Evolutionary conservation across 2,888 invertebrate genomes (phyloP).

Genomic region (Caenorhabditis parvicauda): DNA sequence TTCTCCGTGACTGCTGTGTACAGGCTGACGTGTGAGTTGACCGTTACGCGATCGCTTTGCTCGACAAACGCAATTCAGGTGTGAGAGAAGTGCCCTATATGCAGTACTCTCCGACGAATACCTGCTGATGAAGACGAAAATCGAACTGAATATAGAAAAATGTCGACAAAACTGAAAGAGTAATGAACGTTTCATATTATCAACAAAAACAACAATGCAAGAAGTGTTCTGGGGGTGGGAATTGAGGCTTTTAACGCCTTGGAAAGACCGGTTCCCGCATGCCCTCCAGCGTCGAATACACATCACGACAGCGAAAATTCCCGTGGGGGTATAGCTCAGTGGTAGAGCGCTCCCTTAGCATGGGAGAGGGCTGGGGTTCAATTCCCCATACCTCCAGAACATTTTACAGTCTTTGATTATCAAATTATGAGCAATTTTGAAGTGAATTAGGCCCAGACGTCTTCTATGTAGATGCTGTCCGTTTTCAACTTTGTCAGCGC

Average conservation of each 20-base stretch:
- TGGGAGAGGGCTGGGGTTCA: slow-evolving; percentile 40
- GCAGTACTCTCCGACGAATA: slow-evolving; percentile 40
- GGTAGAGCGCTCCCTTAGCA: slow-evolving; percentile 46
- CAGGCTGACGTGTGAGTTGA: slow-evolving; percentile 42
- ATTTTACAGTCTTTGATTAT: neutral
- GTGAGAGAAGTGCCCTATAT: slow-evolving; percentile 39
- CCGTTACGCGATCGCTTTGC: neutral
- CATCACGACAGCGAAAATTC: too few species aligned
- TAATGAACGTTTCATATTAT: too few species aligned
- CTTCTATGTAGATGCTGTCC: slow-evolving; percentile 64
- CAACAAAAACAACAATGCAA: too few species aligned
- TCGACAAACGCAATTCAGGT: slow-evolving; percentile 16
- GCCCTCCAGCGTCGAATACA: neutral
- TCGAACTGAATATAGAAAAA: slow-evolving; percentile 12
- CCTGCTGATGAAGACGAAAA: slow-evolving; percentile 20
- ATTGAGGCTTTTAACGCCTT: too few species aligned
- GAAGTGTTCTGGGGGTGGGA: too few species aligned
- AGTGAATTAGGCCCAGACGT: slow-evolving; percentile 64
- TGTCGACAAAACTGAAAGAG: slow-evolving; percentile 6
- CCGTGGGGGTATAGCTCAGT: slow-evolving; percentile 43
- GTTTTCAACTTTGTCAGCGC: slow-evolving; percentile 63
- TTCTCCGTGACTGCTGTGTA: slow-evolving; percentile 37
- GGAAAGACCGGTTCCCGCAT: too few species aligned
- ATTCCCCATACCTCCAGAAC: slow-evolving; percentile 24
- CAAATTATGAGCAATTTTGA: neutral